Evolutionary conservation across 2,888 invertebrate species (phyloP).

Genomic region (Crocallis elinguaria): DNA sequence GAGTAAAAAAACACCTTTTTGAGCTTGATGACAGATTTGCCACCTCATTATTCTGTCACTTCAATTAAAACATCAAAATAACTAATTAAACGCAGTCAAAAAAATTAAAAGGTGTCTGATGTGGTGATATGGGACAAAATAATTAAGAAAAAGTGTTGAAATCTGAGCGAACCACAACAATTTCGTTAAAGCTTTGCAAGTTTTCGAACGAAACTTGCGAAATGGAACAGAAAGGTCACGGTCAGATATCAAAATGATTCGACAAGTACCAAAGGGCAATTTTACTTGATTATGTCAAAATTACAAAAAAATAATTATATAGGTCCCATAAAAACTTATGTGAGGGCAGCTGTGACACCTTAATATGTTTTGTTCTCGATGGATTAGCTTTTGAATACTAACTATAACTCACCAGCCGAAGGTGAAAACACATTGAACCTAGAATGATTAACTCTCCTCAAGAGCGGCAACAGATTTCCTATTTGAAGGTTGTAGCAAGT

Average conservation of each 20-base stretch:
- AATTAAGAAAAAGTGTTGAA: conserved; percentile 63
- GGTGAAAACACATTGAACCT: too few species aligned
- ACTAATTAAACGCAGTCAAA: neutral
- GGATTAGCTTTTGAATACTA: too few species aligned
- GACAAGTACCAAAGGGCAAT: conserved; percentile 61
- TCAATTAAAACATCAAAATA: neutral
- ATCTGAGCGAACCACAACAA: conserved; percentile 60
- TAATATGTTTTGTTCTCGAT: too few species aligned
- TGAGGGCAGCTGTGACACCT: too few species aligned
- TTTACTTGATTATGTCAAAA: conserved; percentile 32
- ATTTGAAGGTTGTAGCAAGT: too few species aligned
- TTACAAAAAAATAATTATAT: conserved; percentile 8
- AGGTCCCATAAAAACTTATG: neutral
- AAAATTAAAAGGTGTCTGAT: neutral
- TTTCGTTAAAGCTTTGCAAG: conserved; percentile 66
- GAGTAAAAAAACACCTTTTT: too few species aligned
- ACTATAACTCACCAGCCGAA: too few species aligned
- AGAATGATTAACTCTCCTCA: too few species aligned
- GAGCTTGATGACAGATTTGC: too few species aligned
- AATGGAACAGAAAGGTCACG: conserved; percentile 72
- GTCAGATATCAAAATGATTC: conserved; percentile 64
- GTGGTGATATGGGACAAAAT: conserved; percentile 40
- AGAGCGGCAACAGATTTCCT: too few species aligned
- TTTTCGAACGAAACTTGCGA: conserved; percentile 61
- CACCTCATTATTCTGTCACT: too few species aligned